Conservation (phyloP, 1,140 invertebrate genomes). For the Tetramorium simillimum region DNA sequence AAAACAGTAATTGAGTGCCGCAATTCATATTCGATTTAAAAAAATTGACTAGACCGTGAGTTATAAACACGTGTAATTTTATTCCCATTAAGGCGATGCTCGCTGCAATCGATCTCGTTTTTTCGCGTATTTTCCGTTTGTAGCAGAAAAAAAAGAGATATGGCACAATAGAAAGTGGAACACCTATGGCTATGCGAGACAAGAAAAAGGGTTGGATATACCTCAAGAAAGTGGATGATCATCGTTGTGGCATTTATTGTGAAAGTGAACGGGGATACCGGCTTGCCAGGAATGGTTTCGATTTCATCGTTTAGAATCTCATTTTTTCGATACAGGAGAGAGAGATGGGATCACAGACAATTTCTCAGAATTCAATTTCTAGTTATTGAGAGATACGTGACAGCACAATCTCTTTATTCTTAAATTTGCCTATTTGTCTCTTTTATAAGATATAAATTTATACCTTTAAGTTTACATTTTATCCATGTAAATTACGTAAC, state of each 20-base stretch:
- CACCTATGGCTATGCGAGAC: neutral
- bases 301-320: constrained; percentile 67
- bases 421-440: constrained; percentile 4
- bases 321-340: constrained; percentile 43
- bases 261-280: constrained; percentile 70
- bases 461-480: neutral
- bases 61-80: constrained; percentile 54
- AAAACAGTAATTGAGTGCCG: neutral
- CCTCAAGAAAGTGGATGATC: constrained; percentile 70
- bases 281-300: constrained; percentile 66
- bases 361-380: constrained; percentile 62
- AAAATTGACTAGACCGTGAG: neutral
- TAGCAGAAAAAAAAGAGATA: constrained; percentile 26
- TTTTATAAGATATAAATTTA: neutral
- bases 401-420: constrained; percentile 20
- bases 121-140: neutral
- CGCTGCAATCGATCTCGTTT: neutral
- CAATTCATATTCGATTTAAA: neutral
- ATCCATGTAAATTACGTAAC: neutral
- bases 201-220: constrained; percentile 41
- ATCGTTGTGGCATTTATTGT: constrained; percentile 56
- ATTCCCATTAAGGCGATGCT: constrained; percentile 64
- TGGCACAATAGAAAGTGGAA: constrained; percentile 61
- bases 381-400: neutral
- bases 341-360: neutral